Conservation (phyloP, 2,888 invertebrate species). For the Itoplectis maculator region DNA sequence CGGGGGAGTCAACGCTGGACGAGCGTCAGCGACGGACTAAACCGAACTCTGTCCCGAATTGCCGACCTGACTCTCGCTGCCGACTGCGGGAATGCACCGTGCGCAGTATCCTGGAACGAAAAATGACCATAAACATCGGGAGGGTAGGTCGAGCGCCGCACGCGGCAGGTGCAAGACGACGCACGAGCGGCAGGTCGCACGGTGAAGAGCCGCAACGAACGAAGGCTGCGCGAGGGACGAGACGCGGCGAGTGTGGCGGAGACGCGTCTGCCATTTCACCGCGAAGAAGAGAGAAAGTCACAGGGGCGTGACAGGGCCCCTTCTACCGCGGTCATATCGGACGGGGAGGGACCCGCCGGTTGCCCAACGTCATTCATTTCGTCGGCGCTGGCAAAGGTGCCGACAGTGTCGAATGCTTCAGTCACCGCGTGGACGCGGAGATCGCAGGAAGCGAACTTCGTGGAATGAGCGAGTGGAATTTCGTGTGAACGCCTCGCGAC, state of each 20-base stretch:
- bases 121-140: constrained; percentile 18
- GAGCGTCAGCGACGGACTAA: background rate
- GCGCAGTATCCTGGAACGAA: background rate
- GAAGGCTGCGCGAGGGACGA: background rate
- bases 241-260: background rate
- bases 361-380: background rate
- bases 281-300: constrained; percentile 18
- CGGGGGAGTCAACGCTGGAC: background rate
- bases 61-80: constrained; percentile 6
- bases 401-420: too few species aligned
- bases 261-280: constrained; percentile 1
- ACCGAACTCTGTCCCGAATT: background rate
- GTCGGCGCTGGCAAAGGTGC: constrained; percentile 15
- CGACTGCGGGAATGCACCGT: background rate
- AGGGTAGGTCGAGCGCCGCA: constrained; percentile 15
- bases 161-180: constrained; percentile 25
- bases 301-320: constrained; percentile 31
- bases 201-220: constrained; percentile 1
- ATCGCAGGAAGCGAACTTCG: background rate
- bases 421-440: background rate
- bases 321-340: constrained; percentile 4
- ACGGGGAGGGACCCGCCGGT: background rate
- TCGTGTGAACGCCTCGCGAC: background rate
- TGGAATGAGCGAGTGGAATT: background rate
- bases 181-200: constrained; percentile 4